Percentiles rank a stretch among this genome's conserved stretches.
These are phyloP conservation scores for Patella ulyssiponensis DNA, from an alignment of 2,888 invertebrate species.

Conservation along the genomic window DNA sequence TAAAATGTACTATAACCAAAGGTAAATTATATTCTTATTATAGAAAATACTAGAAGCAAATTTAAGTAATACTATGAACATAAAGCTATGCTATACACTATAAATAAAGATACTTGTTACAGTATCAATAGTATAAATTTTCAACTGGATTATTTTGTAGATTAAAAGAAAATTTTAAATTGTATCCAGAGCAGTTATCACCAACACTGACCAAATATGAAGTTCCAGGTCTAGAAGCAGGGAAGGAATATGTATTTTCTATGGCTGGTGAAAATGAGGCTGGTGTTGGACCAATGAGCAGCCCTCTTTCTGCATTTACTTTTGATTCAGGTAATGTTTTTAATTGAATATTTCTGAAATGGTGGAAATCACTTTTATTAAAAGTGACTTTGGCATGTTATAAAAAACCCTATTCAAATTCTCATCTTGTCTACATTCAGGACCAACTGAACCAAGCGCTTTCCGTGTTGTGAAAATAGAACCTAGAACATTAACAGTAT, in stretches of 20 bases:
- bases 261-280: conserved; percentile 55
- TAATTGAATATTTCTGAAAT: no score
- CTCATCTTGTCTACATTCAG: conserved; percentile 31
- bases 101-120: not conserved
- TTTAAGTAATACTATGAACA: not conserved
- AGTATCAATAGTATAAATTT: no score
- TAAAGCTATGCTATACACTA: not conserved
- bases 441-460: conserved; percentile 53
- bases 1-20: not conserved
- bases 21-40: not conserved
- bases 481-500: conserved; percentile 44
- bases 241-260: conserved; percentile 57
- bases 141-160: conserved; percentile 22
- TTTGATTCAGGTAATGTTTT: conserved; percentile 53
- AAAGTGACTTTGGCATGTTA: no score
- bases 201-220: conserved; percentile 36
- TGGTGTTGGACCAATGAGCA: conserved; percentile 56
- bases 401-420: no score
- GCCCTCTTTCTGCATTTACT: conserved; percentile 49
- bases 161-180: conserved; percentile 25
- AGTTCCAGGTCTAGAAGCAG: conserved; percentile 51
- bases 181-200: conserved; percentile 32
- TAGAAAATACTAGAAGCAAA: not conserved
- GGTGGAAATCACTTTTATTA: no score
- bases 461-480: conserved; percentile 40